These are phyloP conservation scores for Collichthys lucidus DNA, from an alignment of 2,113 vertebrate genomes.

Conservation along the genomic window DNA sequence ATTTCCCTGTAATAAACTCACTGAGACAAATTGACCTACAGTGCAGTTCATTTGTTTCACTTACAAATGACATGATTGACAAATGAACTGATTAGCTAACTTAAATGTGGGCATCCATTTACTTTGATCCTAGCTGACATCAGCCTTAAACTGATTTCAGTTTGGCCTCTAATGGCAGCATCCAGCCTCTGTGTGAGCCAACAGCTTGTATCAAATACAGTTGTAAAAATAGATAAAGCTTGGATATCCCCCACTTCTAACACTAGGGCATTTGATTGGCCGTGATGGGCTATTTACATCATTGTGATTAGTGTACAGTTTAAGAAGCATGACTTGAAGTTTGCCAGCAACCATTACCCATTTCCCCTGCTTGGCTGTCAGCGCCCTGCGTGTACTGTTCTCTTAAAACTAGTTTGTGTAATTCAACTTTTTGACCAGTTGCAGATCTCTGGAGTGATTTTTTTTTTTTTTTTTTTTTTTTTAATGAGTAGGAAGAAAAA, in stretches of 20 bases:
- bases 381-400: background rate
- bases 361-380: conserved; percentile 33
- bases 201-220: conserved; percentile 49
- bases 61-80: background rate
- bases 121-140: conserved; percentile 46
- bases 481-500: no score
- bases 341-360: conserved; percentile 47
- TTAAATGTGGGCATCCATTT: conserved; percentile 23
- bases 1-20: background rate
- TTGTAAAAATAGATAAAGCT: conserved; percentile 51
- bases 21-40: background rate
- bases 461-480: no score
- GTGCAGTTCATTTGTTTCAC: conserved; percentile 15
- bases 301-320: conserved; percentile 47
- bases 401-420: background rate
- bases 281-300: conserved; percentile 47
- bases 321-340: conserved; percentile 20
- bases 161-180: conserved; percentile 25
- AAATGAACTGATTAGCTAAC: conserved; percentile 28
- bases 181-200: conserved; percentile 36
- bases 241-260: conserved; percentile 26
- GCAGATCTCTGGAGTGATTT: no score
- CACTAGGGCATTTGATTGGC: conserved; percentile 39
- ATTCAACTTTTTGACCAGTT: background rate
- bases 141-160: conserved; percentile 25